Evolutionary conservation across 2,888 invertebrate genomes (phyloP), one percentile per base, ranked within the genome.

Genomic region (Caenorhabditis sinica): DNA sequence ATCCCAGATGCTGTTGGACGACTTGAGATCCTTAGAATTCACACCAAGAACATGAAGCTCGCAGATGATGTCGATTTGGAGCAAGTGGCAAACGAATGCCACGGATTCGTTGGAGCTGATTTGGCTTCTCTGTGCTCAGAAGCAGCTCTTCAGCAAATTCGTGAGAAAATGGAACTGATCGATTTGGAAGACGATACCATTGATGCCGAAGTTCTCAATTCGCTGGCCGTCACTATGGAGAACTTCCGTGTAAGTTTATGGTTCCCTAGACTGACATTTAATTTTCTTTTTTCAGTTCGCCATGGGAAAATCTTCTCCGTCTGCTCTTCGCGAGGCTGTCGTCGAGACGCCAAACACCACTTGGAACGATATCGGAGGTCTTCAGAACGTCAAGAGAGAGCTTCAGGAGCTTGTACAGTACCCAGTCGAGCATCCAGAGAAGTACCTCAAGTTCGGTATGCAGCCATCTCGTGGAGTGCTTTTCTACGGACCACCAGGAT

Each of bases 401-500:
- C 94, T 99, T 89, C 99, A 99, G 94, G 99, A 99, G 94, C 95
- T 99, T 93, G 98, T 99, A 83, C 98, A 95, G 94, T 99, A 99
- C 94, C 99, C 99, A 9, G 99, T 99, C 76, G 98, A 99, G 93
- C 98, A 99, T 95, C 99, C 99, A 0, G 99, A 99, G 93, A 99
- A 99, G 94, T 99, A 98, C 95, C 95, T 99, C 93, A 99, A 99
- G 95, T 99, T 99, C 93, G 99, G 99, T 91, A 99, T 99, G 99
- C 98, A 98, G 93, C 99, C 99, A n/a, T 97, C 97, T 5, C 96
- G 98, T 90, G 99, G 99, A 73, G 92, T 92, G 13, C 87, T 92
- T 65, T 99, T 99, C 94, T 99, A 99, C 93, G 99, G 99, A 0
- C 98, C 98, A 76, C 98, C 98, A n/a, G 98, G 97, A 90, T 93